Evolutionary conservation across 2,888 invertebrate species (phyloP), one percentile per base, ranked within the genome.

Genomic region (Stratiomys singularior): DNA sequence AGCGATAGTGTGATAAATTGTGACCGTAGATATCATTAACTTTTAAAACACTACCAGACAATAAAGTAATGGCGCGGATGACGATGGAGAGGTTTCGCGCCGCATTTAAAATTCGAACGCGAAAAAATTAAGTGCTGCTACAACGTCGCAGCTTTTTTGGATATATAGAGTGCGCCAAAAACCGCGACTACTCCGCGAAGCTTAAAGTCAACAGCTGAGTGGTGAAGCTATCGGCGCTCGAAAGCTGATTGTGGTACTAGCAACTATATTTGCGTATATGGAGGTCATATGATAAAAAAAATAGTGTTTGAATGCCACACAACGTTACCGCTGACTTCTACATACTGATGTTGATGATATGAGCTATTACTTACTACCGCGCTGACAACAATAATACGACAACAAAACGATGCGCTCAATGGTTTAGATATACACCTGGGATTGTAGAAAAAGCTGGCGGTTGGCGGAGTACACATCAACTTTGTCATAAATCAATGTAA

Each of bases 241-340:
- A 18, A 18, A 66, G 28, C 66, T 37, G 18, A 15, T 18, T 27
- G 66, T 66, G 66, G 66, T 37, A 66, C 28, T 30, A 28, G 66
- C 66, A 37, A 66, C 66, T 66, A 66, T 47, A 69, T 72, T 72
- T 72, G 56, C 46, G 71, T 28, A 28, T 60, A 58, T 74, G 58
- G 74, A 74, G 74, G 74, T 74, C 74, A 60, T 74, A 58, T 58
- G 74, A 74, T 74, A 74, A 74, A 74, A 56, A 58, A 30, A 27
- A 23, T 3, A 47, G 37, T 25, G 27, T 72, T 60, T 58, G 74
- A 74, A 74, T 74, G 74, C 37, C 74, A 69, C 18, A 25, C 25
- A 46, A 13, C 44, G 25, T 69, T 25, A 69, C 47, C 47, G 69
- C 66, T 66, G 18, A 9, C 25, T 64, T 21, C 28, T 37, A 30